Percentiles rank a stretch among this genome's conserved stretches.
These are phyloP conservation scores for Tetrax tetrax DNA, from an alignment of 2,113 vertebrate genomes.

Conservation along the genomic window DNA sequence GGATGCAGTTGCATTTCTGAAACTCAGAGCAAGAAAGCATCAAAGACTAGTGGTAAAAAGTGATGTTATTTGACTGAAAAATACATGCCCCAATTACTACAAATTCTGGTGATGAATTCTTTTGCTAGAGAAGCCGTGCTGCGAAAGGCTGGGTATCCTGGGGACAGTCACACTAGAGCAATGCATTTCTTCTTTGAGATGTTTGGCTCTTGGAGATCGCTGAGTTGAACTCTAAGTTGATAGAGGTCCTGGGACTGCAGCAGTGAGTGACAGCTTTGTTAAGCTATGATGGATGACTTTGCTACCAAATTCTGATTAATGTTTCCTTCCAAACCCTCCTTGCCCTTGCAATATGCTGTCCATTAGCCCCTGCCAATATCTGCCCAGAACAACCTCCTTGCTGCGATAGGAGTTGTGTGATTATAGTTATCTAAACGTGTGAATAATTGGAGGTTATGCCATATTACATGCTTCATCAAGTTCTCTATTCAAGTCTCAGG, in stretches of 20 bases:
- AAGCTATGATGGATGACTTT: slow-evolving; percentile 69
- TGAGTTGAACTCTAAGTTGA: slow-evolving; percentile 30
- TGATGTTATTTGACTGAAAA: not conserved
- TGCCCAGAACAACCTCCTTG: slow-evolving; percentile 60
- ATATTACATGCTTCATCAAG: slow-evolving; percentile 73
- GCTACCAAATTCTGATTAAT: slow-evolving; percentile 67
- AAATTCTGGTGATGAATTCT: not conserved
- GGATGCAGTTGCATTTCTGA: not conserved
- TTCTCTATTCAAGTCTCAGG: slow-evolving; percentile 71
- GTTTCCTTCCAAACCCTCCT: slow-evolving; percentile 60
- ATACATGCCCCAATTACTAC: not conserved
- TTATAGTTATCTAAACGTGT: slow-evolving; percentile 74
- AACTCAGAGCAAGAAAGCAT: not conserved
- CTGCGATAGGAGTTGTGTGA: slow-evolving; percentile 64
- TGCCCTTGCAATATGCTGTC: slow-evolving; percentile 64
- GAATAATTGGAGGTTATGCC: slow-evolving; percentile 78
- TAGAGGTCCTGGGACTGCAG: slow-evolving; percentile 40
- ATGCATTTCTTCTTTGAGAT: not conserved
- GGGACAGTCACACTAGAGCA: not conserved
- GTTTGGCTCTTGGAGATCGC: not conserved
- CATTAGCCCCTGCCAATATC: slow-evolving; percentile 75
- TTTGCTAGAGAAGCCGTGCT: not conserved
- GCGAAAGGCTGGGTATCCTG: not conserved
- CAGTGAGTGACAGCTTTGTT: slow-evolving; percentile 57
- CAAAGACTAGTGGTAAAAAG: not conserved